phyloP scores from a whole-genome alignment of 1,140 invertebrate species.

The Drosophila equinoxialis region DNA sequence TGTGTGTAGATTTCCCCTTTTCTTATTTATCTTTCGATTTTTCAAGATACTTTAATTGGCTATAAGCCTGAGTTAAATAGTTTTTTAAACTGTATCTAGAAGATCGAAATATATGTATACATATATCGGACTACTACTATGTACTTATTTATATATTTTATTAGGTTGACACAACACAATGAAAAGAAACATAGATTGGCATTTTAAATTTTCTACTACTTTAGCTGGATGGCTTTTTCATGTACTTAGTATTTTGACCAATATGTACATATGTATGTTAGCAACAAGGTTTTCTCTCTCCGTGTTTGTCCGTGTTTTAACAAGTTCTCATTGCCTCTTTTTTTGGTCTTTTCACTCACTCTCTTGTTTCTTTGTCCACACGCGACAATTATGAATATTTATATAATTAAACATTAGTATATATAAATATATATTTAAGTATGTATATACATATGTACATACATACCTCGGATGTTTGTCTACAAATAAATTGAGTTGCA shows the following conservation, averaged over 20 bases:
- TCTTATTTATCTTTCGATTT: background rate
- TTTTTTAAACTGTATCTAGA: background rate
- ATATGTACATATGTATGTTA: no score
- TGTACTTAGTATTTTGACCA: no score
- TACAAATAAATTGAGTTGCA: no score
- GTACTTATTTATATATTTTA: no score
- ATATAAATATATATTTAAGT: background rate
- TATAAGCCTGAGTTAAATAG: background rate
- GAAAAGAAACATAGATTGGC: no score
- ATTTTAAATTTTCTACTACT: no score
- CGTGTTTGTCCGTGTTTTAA: constrained; percentile 30
- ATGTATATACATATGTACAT: background rate
- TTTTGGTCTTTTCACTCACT: constrained; percentile 34
- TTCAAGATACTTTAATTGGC: background rate
- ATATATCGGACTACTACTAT: no score
- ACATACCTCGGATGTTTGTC: no score
- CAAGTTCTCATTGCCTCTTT: constrained; percentile 29
- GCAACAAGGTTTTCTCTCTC: background rate
- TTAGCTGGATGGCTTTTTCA: no score
- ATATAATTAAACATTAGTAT: constrained; percentile 62
- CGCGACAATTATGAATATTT: constrained; percentile 77
- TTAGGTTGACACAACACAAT: no score
- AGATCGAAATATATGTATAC: no score
- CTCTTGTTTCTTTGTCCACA: constrained; percentile 51
- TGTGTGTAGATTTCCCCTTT: background rate